Evolutionary conservation across 2,888 invertebrate genomes (phyloP), one percentile per base, ranked within the genome.

Genomic region (Folsomia candida): DNA sequence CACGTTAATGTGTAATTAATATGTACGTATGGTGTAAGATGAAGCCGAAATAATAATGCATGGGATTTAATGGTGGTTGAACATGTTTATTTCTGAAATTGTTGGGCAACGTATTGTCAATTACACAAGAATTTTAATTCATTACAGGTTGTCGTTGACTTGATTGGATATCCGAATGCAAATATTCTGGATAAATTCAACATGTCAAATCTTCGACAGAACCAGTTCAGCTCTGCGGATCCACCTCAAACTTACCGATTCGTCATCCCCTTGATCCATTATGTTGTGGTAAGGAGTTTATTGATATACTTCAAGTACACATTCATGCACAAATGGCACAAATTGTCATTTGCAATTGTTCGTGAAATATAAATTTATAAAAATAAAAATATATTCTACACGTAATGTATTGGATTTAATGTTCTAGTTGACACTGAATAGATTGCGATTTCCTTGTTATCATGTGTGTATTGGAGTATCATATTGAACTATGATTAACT

Each of bases 211-310:
- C 75, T 84, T 27, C 72, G 81, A 68, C 76, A 78, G 20, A 76
- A 79, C 25, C 72, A 76, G 51, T 79, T 81, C 70, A 69, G 70
- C 27, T 70, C 72, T 14, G 77, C 81, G 20, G 81, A 82, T 70
- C 81, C 80, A 58, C 80, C 81, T 20, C 80, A 80, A 62, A 78
- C 81, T 2, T 81, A 82, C 26, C 81, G 86, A 71, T 84, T 83
- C 77, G 82, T 85, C 3, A 79, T 86, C 29, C 86, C 86, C 1
- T 72, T 85, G 24, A 74, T 81, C 2, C 75, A 80, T 25, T 81
- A 81, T 28, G 63, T 75, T 63, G 77, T 78, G 76, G 80, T 80
- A 69, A 77, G 72, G 51, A 18, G 27, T 47, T 47, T n/a, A n/a
- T n/a, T n/a, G n/a, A n/a, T n/a, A n/a, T n/a, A n/a, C n/a, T n/a